Base-by-base conservation (phyloP, 2,797 vertebrate species). In the Pempheris klunzingeri region DNA sequence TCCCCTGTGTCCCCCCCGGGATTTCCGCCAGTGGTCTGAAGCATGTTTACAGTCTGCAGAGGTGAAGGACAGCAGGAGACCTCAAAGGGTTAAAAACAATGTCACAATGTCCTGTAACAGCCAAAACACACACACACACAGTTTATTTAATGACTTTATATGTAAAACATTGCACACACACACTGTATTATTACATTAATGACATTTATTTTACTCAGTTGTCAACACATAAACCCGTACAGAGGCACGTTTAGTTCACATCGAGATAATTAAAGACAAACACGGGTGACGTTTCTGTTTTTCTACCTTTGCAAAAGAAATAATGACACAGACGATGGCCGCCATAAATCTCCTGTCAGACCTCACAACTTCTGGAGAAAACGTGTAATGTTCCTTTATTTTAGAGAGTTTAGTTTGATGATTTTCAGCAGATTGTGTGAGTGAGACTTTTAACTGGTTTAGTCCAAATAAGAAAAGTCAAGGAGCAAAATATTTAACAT, bases 231-330 rank as follows among this genome's bases (percentile, higher is more conserved):
- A 81, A 24, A 74, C 90, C 39, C 54, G 54, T 63, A 90, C 66
- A 80, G 72, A 86, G 71, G 78, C 82, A 90, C 83, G 49, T 77
- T 78, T 10, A 89, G 70, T 88, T 88, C 62, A 91, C 84, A 88
- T 36, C 49, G 17, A 78, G 59, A 85, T 24, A 52, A 24, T 87
- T 77, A 68, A 74, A 78, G 74, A 72, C 36, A 55, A 68, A 58
- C 49, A 80, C 62, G 72, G 67, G 34, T 80, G 57, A 81, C 52
- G 70, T 53, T 73, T 66, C 34, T 63, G n/a, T 38, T 52, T n/a
- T 66, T 12, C 10, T 28, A 64, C 3, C 69, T 79, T 36, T 9
- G 39, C 43, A 60, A 86, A 70, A 59, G 12, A 52, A 72, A 68
- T 43, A 14, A 78, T 39, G 68, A 62, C 22, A 52, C 24, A 11